These are phyloP conservation scores for Agonopterix subpropinquella DNA, from an alignment of 2,888 invertebrate species.

Conservation along the genomic window DNA sequence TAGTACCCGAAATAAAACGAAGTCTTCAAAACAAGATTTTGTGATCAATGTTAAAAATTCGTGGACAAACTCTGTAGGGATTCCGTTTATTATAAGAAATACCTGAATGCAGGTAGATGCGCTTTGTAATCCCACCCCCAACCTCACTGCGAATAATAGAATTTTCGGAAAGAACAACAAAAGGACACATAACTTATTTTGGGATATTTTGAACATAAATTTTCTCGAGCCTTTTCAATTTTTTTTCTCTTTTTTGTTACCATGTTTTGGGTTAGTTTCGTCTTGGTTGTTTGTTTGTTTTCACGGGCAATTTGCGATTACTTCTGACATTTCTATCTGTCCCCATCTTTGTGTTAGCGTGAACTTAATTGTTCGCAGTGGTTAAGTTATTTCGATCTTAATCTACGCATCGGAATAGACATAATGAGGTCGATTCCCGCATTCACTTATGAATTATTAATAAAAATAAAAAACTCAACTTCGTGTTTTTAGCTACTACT, in stretches of 20 bases:
- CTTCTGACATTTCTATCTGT: conserved; percentile 37
- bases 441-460: conserved; percentile 59
- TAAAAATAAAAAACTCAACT: conserved; percentile 30
- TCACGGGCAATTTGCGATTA: conserved; percentile 63
- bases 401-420: conserved; percentile 52
- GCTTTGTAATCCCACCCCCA: conserved; percentile 56
- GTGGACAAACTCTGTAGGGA: conserved; percentile 60
- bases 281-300: conserved; percentile 66
- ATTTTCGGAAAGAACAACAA: conserved; percentile 71
- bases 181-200: conserved; percentile 68
- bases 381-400: conserved; percentile 44
- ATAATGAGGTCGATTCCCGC: conserved; percentile 63
- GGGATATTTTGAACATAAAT: conserved; percentile 51
- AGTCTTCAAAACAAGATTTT: too few species aligned
- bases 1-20: too few species aligned
- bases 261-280: conserved; percentile 60
- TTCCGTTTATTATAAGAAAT: conserved; percentile 64
- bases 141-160: conserved; percentile 54
- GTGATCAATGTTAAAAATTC: conserved; percentile 19
- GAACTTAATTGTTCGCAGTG: conserved; percentile 50
- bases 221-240: conserved; percentile 51
- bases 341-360: conserved; percentile 22
- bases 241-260: conserved; percentile 26
- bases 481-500: conserved; percentile 34
- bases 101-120: conserved; percentile 61